phyloP scores from a whole-genome alignment of 2,113 vertebrate species.

The Lanius ludovicianus region DNA sequence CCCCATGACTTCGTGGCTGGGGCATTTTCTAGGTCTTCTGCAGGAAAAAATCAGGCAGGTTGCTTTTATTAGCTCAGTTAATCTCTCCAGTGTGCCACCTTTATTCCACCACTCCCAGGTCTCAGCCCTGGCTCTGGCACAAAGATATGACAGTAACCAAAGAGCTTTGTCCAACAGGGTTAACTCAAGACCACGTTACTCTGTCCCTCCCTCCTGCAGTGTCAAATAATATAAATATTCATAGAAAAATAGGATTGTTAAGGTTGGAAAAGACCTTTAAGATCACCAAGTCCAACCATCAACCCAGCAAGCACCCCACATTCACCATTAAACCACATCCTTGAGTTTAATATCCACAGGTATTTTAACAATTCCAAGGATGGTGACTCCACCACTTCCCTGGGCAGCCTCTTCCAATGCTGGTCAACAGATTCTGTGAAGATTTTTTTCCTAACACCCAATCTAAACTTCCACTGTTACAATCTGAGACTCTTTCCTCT shows the following conservation, averaged over 20 bases:
- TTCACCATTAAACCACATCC: background rate
- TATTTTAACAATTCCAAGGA: background rate
- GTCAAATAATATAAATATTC: background rate
- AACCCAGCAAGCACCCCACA: background rate
- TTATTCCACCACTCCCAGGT: background rate
- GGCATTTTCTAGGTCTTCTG: background rate
- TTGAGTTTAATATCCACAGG: fast-evolving
- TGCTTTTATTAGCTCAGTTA: background rate
- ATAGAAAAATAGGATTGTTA: background rate
- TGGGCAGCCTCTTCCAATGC: background rate
- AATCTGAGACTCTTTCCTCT: background rate
- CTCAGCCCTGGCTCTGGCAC: background rate
- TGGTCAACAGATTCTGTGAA: background rate
- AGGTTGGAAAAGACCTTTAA: background rate
- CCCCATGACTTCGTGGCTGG: fast-evolving
- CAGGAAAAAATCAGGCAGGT: background rate
- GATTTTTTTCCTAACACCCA: background rate
- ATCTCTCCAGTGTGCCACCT: background rate
- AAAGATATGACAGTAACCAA: background rate
- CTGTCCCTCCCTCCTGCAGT: background rate
- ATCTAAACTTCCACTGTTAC: background rate
- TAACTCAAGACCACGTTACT: background rate
- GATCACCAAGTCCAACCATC: background rate
- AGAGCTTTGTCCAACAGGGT: background rate
- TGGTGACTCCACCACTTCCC: background rate